Evolutionary conservation across 2,888 invertebrate species (phyloP), one percentile per base, ranked within the genome.

Genomic region (Acrobeloides nanus): DNA sequence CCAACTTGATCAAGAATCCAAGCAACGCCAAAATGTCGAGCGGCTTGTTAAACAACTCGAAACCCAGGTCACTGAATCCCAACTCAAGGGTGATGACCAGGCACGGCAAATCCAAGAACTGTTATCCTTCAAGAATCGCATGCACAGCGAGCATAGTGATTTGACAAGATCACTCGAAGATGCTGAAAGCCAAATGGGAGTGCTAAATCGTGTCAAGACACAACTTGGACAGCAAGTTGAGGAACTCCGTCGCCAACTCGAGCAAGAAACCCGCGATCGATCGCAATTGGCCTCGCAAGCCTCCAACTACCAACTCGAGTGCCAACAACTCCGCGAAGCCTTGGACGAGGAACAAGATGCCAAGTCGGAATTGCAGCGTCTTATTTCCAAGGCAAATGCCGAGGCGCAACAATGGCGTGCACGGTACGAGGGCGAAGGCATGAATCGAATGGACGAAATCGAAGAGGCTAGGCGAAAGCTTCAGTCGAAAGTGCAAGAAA

Each of bases 321-420:
- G 95, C 79, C 95, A 97, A 81, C 88, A 89, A 81, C 85, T 95
- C 77, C 87, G 93, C 75, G 97, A 97, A 80, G 92, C 92, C 80
- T 85, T 93, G 64, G 97, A 99, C 77, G 97, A 99, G 78, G 97
- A 97, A 79, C 88, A 89, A 31, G 95, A 97, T 79, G 89, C 87
- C 79, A 93, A 93, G 82, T 64, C 66, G 77, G 97, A 99, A 77
- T 82, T 97, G 72, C 93, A 93, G 81, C 84, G 97, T 76, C 95
- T 93, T 80, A 83, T 97, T 75, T 89, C 89, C 83, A 93, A 97
- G 82, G 89, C 93, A 73, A 93, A 95, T 77, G 89, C 87, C 72
- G 72, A 72, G 40, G 56, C 64, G 6, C 61, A 60, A 41, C 66
- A 67, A 49, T 72, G 72, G 72, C 84, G 93, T 74, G 86, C 89